These are phyloP conservation scores for Nephrocerus scutellatus DNA, from an alignment of 2,888 invertebrate species.

Conservation along the genomic window DNA sequence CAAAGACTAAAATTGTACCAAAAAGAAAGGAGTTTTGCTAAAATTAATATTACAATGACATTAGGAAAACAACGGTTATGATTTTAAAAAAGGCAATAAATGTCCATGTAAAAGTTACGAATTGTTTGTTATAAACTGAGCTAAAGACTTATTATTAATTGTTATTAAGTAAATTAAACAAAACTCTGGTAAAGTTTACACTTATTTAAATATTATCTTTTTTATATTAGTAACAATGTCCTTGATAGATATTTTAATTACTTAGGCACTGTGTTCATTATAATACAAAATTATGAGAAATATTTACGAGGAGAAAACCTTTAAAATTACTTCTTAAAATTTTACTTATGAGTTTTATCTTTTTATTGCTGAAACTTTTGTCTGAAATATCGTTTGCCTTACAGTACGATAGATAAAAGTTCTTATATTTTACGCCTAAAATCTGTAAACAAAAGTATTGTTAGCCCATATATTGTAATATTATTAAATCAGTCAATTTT, in stretches of 20 bases:
- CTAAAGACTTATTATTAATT: conserved; percentile 33
- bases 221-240: conserved; percentile 42
- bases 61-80: no score
- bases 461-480: conserved; percentile 26
- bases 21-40: no score
- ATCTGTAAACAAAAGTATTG: conserved; percentile 23
- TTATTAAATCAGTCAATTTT: conserved; percentile 28
- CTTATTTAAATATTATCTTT: conserved; percentile 17
- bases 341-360: conserved; percentile 1
- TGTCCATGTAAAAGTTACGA: conserved; percentile 28
- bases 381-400: no score
- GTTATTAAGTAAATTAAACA: conserved; percentile 34
- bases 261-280: conserved; percentile 48
- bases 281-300: conserved; percentile 36
- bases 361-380: conserved; percentile 22
- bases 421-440: no score
- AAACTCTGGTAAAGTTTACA: conserved; percentile 35
- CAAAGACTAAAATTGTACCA: conserved; percentile 7
- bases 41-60: no score
- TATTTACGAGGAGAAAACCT: conserved; percentile 29
- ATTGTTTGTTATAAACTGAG: conserved; percentile 26
- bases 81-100: conserved; percentile 25
- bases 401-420: no score
- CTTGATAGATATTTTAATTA: conserved; percentile 46
- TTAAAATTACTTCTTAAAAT: conserved; percentile 12